Evolutionary conservation across 2,113 vertebrate species (phyloP).

Genomic region (Hyperopisus bebe): DNA sequence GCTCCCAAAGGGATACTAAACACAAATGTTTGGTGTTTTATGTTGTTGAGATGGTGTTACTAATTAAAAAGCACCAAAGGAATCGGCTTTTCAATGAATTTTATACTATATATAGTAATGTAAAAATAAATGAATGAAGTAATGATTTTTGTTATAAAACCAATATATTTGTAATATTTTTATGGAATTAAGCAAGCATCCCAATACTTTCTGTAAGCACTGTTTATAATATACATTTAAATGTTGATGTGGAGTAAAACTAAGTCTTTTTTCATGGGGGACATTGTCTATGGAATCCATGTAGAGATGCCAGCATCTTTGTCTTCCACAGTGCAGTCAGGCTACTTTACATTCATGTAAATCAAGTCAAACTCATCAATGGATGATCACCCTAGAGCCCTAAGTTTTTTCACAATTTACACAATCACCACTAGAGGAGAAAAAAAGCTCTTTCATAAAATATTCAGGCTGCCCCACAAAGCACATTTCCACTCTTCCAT

Average conservation of each 20-base stretch:
- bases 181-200: neutral
- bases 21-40: neutral
- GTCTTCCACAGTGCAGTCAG: neutral
- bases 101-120: neutral
- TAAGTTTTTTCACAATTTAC: neutral
- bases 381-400: slow-evolving; percentile 23
- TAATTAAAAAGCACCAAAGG: neutral
- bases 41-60: neutral
- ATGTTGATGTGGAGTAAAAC: neutral
- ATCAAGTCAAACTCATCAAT: slow-evolving; percentile 30
- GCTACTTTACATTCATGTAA: slow-evolving; percentile 24
- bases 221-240: neutral
- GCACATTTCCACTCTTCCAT: slow-evolving; percentile 31
- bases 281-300: neutral
- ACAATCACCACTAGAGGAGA: slow-evolving; percentile 8
- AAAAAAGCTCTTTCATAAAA: slow-evolving; percentile 43
- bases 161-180: neutral
- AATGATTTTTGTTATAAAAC: neutral
- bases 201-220: neutral
- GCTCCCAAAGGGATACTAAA: neutral
- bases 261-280: neutral
- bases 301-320: neutral
- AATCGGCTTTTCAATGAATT: neutral
- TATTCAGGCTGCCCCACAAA: slow-evolving; percentile 43
- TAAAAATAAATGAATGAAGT: neutral